phyloP scores from a whole-genome alignment of 2,113 vertebrate species.

The Eolophus roseicapilla region DNA sequence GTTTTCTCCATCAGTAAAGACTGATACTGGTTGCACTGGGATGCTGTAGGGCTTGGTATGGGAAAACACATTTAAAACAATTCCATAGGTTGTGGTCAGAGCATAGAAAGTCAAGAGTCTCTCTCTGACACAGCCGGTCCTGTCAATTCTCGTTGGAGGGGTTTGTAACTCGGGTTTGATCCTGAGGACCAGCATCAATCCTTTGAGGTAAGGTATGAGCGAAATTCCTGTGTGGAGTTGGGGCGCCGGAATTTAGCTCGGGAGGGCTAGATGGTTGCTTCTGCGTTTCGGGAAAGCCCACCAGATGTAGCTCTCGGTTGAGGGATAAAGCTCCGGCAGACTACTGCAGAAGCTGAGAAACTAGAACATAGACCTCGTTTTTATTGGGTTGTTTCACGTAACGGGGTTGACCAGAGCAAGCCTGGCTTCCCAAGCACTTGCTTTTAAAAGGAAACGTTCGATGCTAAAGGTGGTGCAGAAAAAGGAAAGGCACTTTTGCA shows the following conservation, averaged over 20 bases:
- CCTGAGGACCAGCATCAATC: background rate
- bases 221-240: background rate
- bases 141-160: background rate
- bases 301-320: conserved; percentile 77
- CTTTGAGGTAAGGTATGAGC: too few species aligned
- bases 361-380: background rate
- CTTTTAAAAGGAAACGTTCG: background rate
- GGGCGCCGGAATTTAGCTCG: background rate
- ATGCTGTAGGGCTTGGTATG: background rate
- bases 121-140: accelerated
- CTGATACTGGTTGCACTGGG: background rate
- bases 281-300: conserved; percentile 19
- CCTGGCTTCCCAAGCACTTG: background rate
- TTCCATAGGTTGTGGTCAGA: background rate
- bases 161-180: background rate
- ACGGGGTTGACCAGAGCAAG: background rate
- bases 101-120: background rate
- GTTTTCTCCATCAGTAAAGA: background rate
- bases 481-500: background rate
- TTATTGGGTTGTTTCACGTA: background rate
- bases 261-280: background rate
- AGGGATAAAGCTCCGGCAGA: background rate
- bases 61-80: background rate
- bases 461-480: background rate
- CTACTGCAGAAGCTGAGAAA: background rate